Conservation (phyloP, 2,797 vertebrate species). For the Chaunax sp. region DNA sequence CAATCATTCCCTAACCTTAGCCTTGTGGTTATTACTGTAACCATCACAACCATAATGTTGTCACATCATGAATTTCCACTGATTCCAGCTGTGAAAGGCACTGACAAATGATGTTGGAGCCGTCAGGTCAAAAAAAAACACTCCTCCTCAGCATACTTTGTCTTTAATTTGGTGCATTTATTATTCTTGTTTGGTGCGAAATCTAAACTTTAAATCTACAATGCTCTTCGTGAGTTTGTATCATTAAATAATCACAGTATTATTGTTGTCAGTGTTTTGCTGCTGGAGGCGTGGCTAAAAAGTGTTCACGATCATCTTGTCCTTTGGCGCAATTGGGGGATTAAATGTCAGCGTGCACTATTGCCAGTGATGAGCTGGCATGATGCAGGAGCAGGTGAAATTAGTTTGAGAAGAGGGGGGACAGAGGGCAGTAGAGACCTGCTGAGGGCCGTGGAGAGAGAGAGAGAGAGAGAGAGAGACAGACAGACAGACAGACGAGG, state of each 20-base stretch:
- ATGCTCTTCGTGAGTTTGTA: background rate
- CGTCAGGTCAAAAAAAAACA: too few species aligned
- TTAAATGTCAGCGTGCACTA: conserved; percentile 30
- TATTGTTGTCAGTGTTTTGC: conserved; percentile 7
- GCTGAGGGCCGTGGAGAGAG: conserved; percentile 6
- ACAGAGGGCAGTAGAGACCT: conserved; percentile 54
- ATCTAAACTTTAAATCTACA: background rate
- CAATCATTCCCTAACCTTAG: background rate
- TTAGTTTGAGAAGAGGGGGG: conserved; percentile 22
- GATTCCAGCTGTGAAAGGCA: background rate
- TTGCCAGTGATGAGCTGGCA: conserved; percentile 14
- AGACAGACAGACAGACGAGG: background rate
- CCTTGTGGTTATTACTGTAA: background rate
- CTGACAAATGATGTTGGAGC: background rate
- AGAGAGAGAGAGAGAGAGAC: background rate
- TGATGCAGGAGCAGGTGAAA: conserved; percentile 42
- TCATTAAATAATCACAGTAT: background rate
- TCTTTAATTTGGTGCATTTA: background rate
- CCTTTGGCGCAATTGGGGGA: conserved; percentile 28
- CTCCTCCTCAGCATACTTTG: too few species aligned
- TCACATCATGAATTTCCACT: background rate
- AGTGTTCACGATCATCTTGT: conserved; percentile 25
- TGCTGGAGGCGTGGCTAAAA: background rate
- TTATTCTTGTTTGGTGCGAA: background rate
- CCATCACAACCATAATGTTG: background rate